phyloP scores from a whole-genome alignment of 2,113 vertebrate genomes.

The Ornithorhynchus anatinus region DNA sequence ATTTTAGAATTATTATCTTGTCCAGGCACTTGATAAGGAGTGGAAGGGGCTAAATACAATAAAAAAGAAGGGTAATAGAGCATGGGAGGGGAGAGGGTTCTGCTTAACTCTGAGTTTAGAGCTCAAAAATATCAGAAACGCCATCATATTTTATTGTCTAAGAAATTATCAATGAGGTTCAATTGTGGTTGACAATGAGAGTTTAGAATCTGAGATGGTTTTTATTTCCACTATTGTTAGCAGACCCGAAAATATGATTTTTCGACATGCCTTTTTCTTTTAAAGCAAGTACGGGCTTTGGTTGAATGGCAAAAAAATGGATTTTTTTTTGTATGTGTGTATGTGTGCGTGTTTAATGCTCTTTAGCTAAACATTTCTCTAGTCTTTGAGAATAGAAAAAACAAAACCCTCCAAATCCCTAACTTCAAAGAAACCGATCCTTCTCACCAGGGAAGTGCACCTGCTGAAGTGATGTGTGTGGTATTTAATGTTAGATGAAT shows the following conservation, averaged over 20 bases:
- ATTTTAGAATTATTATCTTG: too few species aligned
- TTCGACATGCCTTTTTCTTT: too few species aligned
- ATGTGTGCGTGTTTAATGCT: too few species aligned
- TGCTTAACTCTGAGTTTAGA: not conserved
- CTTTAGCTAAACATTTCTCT: slow-evolving; percentile 11
- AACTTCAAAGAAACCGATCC: too few species aligned
- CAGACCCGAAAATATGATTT: too few species aligned
- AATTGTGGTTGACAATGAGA: not conserved
- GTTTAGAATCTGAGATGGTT: not conserved
- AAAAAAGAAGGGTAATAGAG: too few species aligned
- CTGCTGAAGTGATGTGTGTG: slow-evolving; percentile 23
- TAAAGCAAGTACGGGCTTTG: too few species aligned
- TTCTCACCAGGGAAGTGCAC: slow-evolving; percentile 17
- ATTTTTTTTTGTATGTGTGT: not conserved
- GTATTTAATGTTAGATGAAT: slow-evolving; percentile 45
- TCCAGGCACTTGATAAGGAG: too few species aligned
- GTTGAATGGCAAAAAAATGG: not conserved
- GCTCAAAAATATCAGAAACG: slow-evolving; percentile 12
- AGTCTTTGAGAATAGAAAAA: slow-evolving; percentile 37
- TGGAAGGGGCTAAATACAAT: too few species aligned
- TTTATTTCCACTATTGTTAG: too few species aligned
- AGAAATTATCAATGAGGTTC: not conserved
- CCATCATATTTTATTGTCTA: slow-evolving; percentile 28
- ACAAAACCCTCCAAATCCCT: too few species aligned
- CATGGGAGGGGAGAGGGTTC: not conserved